phyloP scores from a whole-genome alignment of 1,140 invertebrate species.

The Atopsyche davidsoni region DNA sequence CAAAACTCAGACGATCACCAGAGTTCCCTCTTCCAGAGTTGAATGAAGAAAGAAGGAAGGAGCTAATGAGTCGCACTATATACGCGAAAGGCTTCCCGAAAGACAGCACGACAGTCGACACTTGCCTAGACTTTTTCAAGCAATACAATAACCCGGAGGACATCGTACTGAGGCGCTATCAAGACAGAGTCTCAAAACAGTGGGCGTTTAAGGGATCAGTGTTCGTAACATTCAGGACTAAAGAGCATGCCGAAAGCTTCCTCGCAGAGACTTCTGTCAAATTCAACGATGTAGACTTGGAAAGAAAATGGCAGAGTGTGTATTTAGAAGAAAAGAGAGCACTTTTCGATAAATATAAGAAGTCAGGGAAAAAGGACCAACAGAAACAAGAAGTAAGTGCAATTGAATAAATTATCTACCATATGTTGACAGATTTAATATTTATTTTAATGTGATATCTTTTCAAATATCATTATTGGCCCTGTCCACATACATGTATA shows the following conservation, averaged over 20 bases:
- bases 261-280: conserved; percentile 60
- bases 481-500: too few species aligned
- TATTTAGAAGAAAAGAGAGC: conserved; percentile 68
- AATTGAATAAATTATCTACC: too few species aligned
- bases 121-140: conserved; percentile 69
- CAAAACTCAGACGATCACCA: conserved; percentile 73
- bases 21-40: conserved; percentile 77
- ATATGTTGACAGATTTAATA: too few species aligned
- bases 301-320: conserved; percentile 64
- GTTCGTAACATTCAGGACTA: conserved; percentile 74
- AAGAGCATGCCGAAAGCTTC: conserved; percentile 57
- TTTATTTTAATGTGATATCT: too few species aligned
- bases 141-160: conserved; percentile 68
- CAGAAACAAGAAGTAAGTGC: conserved; percentile 42
- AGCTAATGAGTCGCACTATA: conserved; percentile 67
- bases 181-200: conserved; percentile 58
- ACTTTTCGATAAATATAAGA: too few species aligned
- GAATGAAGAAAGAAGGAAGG: conserved; percentile 74
- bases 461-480: too few species aligned
- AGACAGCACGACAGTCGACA: conserved; percentile 58
- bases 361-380: conserved; percentile 46
- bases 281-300: conserved; percentile 64
- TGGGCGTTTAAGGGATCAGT: conserved; percentile 82
- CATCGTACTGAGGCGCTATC: conserved; percentile 67
- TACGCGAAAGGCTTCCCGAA: conserved; percentile 88